A percentile compares a stretch with the other conserved stretches of the same genome.
phyloP scores from a whole-genome alignment of 2,113 vertebrate genomes.

The Bos taurus region ARS-UCD2.0 NC_037334.1:89150001-89150500 shows the following conservation, averaged over 20 bases:
- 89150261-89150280: background rate
- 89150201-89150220: background rate
- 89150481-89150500: background rate
- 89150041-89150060: background rate
- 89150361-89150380: background rate
- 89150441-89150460: background rate
- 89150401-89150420: background rate
- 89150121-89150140: background rate
- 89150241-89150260: background rate
- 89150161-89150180: background rate
- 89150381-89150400: background rate
- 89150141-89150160: background rate
- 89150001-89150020: background rate
- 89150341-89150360: background rate
- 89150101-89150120: background rate
- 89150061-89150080: background rate
- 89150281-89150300: slow-evolving; percentile 14
- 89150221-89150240: background rate
- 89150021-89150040: slow-evolving; percentile 38
- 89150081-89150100: background rate
- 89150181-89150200: background rate
- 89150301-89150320: background rate
- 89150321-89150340: background rate
- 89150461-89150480: background rate
- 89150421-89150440: background rate